Conservation (phyloP, 1,140 invertebrate genomes). For the Tyrophagus putrescentiae region DNA sequence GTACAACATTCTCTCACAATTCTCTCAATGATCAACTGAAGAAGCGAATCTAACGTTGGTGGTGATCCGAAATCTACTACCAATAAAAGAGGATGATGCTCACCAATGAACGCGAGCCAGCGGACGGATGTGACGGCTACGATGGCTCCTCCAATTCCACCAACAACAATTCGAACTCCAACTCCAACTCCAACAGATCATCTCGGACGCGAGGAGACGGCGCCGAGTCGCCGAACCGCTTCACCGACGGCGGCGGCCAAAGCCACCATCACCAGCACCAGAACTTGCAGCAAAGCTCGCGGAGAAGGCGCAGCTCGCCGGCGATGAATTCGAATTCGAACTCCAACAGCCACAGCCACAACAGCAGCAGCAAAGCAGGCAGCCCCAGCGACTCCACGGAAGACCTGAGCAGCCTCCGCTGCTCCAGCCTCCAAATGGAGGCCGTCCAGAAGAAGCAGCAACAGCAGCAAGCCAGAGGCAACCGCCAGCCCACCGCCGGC, state of each 20-base stretch:
- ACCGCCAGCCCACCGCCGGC: conserved; percentile 55
- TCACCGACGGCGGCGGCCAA: neutral
- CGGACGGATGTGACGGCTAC: neutral
- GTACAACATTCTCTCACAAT: no score
- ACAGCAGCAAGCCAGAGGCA: no score
- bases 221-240: neutral
- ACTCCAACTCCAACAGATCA: neutral
- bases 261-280: neutral
- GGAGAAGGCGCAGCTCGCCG: no score
- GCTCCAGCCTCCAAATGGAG: conserved; percentile 70
- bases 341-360: neutral
- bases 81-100: no score
- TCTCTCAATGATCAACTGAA: no score
- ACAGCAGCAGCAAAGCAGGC: neutral
- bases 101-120: conserved; percentile 14
- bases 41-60: no score
- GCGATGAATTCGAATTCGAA: neutral
- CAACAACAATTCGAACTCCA: neutral
- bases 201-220: neutral
- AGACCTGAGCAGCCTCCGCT: conserved; percentile 55
- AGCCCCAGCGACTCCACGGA: conserved; percentile 21
- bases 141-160: neutral
- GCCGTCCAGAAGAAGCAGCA: conserved; percentile 61
- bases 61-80: no score
- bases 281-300: no score